Percentiles rank a stretch among this genome's conserved stretches.
phyloP scores from a whole-genome alignment of 2,113 vertebrate genomes.

The Scomber scombrus region DNA sequence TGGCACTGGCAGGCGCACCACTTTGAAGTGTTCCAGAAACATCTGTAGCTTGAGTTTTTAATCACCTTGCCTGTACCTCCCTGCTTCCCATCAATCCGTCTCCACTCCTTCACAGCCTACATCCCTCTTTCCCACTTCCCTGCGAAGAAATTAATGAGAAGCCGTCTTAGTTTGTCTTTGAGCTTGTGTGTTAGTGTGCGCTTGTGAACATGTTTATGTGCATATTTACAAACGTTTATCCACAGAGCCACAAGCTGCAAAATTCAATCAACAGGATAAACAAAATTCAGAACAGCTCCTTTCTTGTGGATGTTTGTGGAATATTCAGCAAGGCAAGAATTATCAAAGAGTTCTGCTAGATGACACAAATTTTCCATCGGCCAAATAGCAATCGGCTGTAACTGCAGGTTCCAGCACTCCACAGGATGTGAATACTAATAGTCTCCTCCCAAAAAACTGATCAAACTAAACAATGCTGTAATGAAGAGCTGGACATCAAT shows the following conservation, averaged over 20 bases:
- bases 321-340: slow-evolving; percentile 43
- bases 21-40: slow-evolving; percentile 84
- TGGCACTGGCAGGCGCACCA: slow-evolving; percentile 56
- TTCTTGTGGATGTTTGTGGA: slow-evolving; percentile 56
- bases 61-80: slow-evolving; percentile 76
- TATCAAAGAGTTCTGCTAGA: slow-evolving; percentile 56
- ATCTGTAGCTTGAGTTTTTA: slow-evolving; percentile 83
- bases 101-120: slow-evolving; percentile 40
- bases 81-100: slow-evolving; percentile 63
- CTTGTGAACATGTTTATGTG: slow-evolving; percentile 24
- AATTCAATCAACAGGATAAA: slow-evolving; percentile 70
- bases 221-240: slow-evolving; percentile 23
- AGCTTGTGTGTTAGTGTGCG: neutral
- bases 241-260: slow-evolving; percentile 18
- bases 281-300: slow-evolving; percentile 49
- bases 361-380: slow-evolving; percentile 25
- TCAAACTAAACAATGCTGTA: slow-evolving; percentile 30
- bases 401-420: slow-evolving; percentile 1
- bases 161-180: slow-evolving; percentile 36
- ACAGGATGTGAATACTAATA: slow-evolving; percentile 48
- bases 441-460: slow-evolving; percentile 30
- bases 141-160: slow-evolving; percentile 58
- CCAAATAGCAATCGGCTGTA: slow-evolving; percentile 32
- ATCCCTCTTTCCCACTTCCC: slow-evolving; percentile 40
- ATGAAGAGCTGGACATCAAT: slow-evolving; percentile 12